phyloP scores from a whole-genome alignment of 2,113 vertebrate genomes.

The Pavo muticus region DNA sequence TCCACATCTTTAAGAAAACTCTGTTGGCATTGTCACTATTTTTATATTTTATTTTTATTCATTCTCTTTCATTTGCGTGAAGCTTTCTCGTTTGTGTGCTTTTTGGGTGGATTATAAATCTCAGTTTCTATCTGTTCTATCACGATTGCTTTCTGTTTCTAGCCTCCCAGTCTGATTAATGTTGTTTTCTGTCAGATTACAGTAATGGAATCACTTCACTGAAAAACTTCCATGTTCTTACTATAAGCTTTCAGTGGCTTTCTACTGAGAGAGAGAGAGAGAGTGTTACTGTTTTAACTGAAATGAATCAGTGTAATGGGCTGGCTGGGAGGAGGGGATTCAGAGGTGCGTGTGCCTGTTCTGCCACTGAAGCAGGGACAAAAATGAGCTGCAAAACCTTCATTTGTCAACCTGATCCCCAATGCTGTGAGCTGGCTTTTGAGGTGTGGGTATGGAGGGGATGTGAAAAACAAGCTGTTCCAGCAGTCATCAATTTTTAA shows the following conservation, averaged over 20 bases:
- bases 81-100: slow-evolving; percentile 16
- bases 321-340: neutral
- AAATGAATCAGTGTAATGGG: slow-evolving; percentile 13
- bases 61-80: neutral
- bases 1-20: neutral
- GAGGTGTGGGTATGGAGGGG: neutral
- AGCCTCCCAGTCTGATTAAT: slow-evolving; percentile 13
- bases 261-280: neutral
- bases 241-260: slow-evolving; percentile 50
- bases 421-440: neutral
- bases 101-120: neutral
- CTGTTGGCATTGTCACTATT: neutral
- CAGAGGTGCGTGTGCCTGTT: neutral
- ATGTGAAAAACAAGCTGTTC: neutral
- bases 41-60: neutral
- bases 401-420: neutral
- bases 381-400: neutral
- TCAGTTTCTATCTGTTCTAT: slow-evolving; percentile 14
- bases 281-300: slow-evolving; percentile 19
- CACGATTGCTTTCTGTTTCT: slow-evolving; percentile 52
- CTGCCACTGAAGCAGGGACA: neutral
- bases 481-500: neutral
- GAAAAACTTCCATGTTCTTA: neutral
- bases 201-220: slow-evolving; percentile 55
- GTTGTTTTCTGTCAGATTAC: slow-evolving; percentile 47